Evolutionary conservation across 2,888 invertebrate genomes (phyloP), one percentile per base, ranked within the genome.

Genomic region (Acrobasis repandana): DNA sequence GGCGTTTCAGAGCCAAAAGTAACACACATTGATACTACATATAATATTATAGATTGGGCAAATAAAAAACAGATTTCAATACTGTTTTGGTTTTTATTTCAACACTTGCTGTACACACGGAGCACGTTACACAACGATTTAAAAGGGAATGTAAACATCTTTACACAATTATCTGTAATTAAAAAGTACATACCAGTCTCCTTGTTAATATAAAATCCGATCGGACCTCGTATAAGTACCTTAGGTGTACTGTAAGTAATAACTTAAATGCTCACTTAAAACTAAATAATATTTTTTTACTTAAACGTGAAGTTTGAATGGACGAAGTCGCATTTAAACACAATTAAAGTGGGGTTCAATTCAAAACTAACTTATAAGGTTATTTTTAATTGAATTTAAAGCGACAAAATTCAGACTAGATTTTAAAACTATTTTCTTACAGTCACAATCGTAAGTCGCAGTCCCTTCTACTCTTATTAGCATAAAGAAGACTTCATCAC

Each of bases 111-210:
- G 79, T 75, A 77, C 80, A 78, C 82, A 76, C 77, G 73, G 69
- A 72, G 74, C 70, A 77, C 74, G 76, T 77, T 60, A 58, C 58
- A 79, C 77, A 81, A 82, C 77, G 77, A 76, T 75, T 77, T 70
- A 77, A 77, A 79, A 77, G 85, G 90, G 90, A 91, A 91, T 91
- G 90, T 87, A 84, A 85, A 85, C 80, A 82, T 78, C 76, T 74
- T 80, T 79, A 83, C 78, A 83, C 73, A 75, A 79, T 80, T 80
- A 79, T 71, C 72, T 77, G 79, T 79, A 73, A 71, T 77, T 81
- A 81, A 76, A 85, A 86, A 89, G 88, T 89, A 89, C 86, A 88
- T 85, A 85, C 85, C 91, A 91, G 91, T 91, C 91, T 91, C 90
- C 89, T 86, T 83, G 86, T 87, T 85, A 81, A 79, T 84, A 85